These are phyloP conservation scores for Monomorium pharaonis DNA, from an alignment of 1,140 invertebrate species.

Conservation along the genomic window DNA sequence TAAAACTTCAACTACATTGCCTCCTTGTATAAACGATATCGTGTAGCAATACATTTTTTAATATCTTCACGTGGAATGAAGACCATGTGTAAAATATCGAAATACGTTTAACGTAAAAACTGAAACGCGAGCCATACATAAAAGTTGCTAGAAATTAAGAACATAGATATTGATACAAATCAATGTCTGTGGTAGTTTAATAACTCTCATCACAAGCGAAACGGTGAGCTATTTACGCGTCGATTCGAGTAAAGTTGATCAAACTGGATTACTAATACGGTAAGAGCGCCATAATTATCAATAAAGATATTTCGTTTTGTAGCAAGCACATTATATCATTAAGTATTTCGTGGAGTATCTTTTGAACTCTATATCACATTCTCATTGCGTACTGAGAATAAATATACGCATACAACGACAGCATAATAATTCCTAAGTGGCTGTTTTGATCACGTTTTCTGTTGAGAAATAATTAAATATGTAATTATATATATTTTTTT, in stretches of 20 bases:
- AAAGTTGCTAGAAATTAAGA: neutral
- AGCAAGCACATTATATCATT: slow-evolving; percentile 25
- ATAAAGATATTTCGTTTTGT: slow-evolving; percentile 37
- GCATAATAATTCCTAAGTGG: slow-evolving; percentile 50
- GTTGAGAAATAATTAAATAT: slow-evolving; percentile 20
- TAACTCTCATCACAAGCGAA: neutral
- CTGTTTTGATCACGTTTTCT: slow-evolving; percentile 52
- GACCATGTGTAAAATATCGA: slow-evolving; percentile 7
- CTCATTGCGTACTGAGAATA: neutral
- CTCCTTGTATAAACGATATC: slow-evolving; percentile 18
- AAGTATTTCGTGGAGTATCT: slow-evolving; percentile 17
- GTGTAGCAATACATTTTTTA: slow-evolving; percentile 42
- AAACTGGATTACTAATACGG: neutral
- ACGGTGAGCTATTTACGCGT: neutral
- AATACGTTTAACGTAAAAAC: neutral
- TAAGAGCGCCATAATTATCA: slow-evolving; percentile 5
- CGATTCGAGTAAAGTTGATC: neutral
- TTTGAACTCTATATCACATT: slow-evolving; percentile 44
- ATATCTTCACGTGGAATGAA: slow-evolving; percentile 1
- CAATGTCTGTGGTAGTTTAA: neutral
- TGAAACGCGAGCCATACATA: neutral
- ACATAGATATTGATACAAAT: neutral
- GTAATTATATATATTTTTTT: slow-evolving; percentile 64
- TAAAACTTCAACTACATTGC: slow-evolving; percentile 23
- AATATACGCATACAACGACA: slow-evolving; percentile 40